Conservation (phyloP, 2,797 vertebrate species). For the Leptoclinus maculatus region DNA sequence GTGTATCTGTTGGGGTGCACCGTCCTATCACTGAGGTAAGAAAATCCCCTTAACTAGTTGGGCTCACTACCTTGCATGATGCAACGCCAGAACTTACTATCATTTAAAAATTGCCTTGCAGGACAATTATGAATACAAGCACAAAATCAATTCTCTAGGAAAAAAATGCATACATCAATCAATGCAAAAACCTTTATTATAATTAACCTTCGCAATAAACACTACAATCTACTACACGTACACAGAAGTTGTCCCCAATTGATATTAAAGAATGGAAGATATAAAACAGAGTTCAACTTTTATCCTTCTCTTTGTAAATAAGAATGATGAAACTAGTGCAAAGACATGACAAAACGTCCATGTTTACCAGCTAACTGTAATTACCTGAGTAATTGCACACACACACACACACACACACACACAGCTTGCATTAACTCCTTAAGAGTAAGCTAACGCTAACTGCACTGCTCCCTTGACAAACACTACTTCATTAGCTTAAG, state of each 20-base stretch:
- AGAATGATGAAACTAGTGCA: not conserved
- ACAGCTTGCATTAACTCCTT: not conserved
- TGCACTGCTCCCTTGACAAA: not conserved
- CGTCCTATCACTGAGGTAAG: not conserved
- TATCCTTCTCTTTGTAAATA: not conserved
- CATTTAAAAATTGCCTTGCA: slow-evolving; percentile 12
- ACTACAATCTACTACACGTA: not conserved
- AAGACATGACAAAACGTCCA: not conserved
- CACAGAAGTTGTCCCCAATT: not conserved
- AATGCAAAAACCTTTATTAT: slow-evolving; percentile 12
- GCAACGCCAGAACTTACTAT: slow-evolving; percentile 1
- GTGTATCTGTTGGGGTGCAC: not conserved
- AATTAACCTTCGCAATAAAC: slow-evolving; percentile 2
- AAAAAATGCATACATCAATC: not conserved
- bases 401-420: too few relatives aligned
- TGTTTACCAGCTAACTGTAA: not conserved
- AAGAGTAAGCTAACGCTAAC: not conserved
- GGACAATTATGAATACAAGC: not conserved
- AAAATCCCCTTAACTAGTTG: not conserved
- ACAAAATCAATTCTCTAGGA: not conserved
- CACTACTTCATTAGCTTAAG: not conserved
- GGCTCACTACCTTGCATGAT: not conserved
- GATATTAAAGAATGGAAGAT: not conserved
- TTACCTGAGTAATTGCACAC: not conserved
- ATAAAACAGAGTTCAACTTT: not conserved